Evolutionary conservation across 2,113 vertebrate genomes (phyloP).

Genomic region (Sinocyclocheilus maitianheensis): DNA sequence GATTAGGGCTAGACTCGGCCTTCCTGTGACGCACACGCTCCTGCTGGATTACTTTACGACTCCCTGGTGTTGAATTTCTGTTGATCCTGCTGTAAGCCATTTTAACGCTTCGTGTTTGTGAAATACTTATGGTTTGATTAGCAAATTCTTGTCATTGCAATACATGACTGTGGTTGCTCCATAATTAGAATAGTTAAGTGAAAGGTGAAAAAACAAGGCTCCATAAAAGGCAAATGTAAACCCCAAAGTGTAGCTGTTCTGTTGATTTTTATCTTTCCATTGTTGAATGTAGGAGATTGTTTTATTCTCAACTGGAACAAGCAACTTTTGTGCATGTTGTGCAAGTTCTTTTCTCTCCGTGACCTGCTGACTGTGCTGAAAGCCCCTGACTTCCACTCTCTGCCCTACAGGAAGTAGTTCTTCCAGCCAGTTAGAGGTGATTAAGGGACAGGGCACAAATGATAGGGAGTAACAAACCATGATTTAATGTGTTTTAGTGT

Average conservation of each 20-base stretch:
- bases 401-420: slow-evolving; percentile 37
- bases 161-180: background rate
- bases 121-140: slow-evolving; percentile 2
- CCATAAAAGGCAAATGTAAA: background rate
- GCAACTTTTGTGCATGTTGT: slow-evolving; percentile 22
- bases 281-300: slow-evolving; percentile 31
- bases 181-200: background rate
- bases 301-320: slow-evolving; percentile 35
- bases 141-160: background rate
- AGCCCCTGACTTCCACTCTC: background rate
- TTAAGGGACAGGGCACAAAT: background rate
- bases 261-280: slow-evolving; percentile 1
- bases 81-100: background rate
- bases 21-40: slow-evolving; percentile 28
- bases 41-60: slow-evolving; percentile 13
- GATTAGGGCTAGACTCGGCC: slow-evolving; percentile 43
- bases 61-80: background rate
- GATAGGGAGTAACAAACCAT: slow-evolving; percentile 7
- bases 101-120: background rate
- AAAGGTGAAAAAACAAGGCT: slow-evolving; percentile 11
- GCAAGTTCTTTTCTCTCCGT: slow-evolving; percentile 34
- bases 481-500: background rate
- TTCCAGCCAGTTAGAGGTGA: slow-evolving; percentile 31
- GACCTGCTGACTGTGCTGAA: slow-evolving; percentile 44
- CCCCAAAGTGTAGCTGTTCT: background rate